Percentiles rank a stretch among this genome's conserved stretches.
Evolutionary conservation across 2,888 invertebrate genomes (phyloP).

Genomic region (Apamea epomidion): DNA sequence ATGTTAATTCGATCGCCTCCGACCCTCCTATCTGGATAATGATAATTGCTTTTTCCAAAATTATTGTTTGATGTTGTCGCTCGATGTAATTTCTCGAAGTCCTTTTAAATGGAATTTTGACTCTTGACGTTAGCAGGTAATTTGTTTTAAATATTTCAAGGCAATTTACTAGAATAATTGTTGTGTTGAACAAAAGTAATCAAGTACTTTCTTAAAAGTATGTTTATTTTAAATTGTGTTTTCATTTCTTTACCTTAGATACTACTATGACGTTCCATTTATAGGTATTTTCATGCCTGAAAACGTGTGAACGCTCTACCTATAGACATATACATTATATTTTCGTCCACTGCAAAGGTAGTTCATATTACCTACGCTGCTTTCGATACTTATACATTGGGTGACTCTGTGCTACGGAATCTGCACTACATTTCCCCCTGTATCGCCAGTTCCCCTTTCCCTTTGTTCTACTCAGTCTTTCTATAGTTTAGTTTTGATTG

Average conservation of each 20-base stretch:
- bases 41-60: conserved; percentile 90
- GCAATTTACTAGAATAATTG: conserved; percentile 47
- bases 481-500: not conserved
- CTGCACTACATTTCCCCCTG: not conserved
- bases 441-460: not conserved
- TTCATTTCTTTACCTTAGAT: not conserved
- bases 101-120: conserved; percentile 79
- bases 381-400: not conserved
- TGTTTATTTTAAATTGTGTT: not conserved
- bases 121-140: conserved; percentile 81
- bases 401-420: not conserved
- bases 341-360: not conserved
- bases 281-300: not conserved
- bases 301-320: too few species aligned
- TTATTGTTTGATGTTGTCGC: conserved; percentile 90
- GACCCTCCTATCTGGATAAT: conserved; percentile 89
- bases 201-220: not conserved
- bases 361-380: not conserved
- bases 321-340: not conserved
- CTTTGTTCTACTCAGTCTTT: not conserved
- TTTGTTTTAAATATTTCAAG: conserved; percentile 72
- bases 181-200: conserved; percentile 12
- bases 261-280: too few species aligned
- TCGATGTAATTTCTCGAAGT: conserved; percentile 81
- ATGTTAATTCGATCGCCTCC: conserved; percentile 89